Evolutionary conservation across 2,888 invertebrate species (phyloP).

Genomic region (Atherix ibis): DNA sequence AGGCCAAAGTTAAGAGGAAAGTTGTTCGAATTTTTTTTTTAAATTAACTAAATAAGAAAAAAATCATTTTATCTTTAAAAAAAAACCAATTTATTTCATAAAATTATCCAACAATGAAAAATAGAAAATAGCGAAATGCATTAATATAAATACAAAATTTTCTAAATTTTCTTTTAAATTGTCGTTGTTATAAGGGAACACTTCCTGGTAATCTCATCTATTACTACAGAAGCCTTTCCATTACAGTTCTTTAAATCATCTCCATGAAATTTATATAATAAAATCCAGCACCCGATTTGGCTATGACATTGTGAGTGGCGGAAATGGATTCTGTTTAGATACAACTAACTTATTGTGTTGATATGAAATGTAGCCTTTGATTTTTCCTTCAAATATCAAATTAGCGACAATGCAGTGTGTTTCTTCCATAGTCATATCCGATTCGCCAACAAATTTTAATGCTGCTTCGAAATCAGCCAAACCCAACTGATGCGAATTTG

Average conservation of each 20-base stretch:
- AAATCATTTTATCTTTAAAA: no score
- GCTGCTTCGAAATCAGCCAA: constrained; percentile 71
- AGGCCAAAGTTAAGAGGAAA: no score
- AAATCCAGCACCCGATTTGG: neutral
- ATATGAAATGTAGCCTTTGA: constrained; percentile 96
- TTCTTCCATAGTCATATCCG: constrained; percentile 83
- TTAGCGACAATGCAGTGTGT: constrained; percentile 94
- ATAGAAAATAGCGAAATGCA: no score
- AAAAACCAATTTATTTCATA: no score
- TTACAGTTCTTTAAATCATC: neutral
- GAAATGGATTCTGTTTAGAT: constrained; percentile 94
- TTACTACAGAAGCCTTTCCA: no score
- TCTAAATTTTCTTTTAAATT: no score
- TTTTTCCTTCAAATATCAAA: constrained; percentile 89
- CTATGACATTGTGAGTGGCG: constrained; percentile 46
- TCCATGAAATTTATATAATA: neutral
- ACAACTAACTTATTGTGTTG: constrained; percentile 94
- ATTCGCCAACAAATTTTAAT: constrained; percentile 62
- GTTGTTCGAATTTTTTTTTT: no score
- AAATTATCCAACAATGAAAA: no score
- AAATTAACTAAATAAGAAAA: no score
- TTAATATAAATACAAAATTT: no score
- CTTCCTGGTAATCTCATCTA: no score
- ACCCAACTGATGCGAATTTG: constrained; percentile 75
- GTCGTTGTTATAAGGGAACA: no score